Evolutionary conservation across 2,888 invertebrate genomes (phyloP), one percentile per base, ranked within the genome.

Genomic region (Ochlodes sylvanus): DNA sequence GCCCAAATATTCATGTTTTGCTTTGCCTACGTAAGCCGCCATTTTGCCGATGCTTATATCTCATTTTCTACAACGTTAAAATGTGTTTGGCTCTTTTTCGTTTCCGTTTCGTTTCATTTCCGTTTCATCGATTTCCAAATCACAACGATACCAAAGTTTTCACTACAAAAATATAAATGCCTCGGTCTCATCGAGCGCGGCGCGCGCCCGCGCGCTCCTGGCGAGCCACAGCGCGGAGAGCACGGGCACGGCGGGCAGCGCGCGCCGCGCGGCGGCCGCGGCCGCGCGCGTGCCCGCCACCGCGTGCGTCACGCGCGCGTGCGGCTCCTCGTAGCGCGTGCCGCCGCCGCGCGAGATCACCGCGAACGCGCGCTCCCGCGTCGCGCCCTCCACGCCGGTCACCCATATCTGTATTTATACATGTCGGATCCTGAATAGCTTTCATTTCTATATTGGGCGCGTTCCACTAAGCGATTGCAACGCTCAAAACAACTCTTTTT

Each of bases 281-380:
- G 75, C 62, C 0, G 78, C 72, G 0, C 88, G 86, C 9, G 90
- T 82, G 7, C 94, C 83, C 71, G 96, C 95, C 42, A 98, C 95
- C 2, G 97, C 95, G 87, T 98, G 98, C 0, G 98, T 97, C 2
- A 91, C 87, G 70, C 96, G 94, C 71, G 96, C 96, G 75, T 95
- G 95, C 50, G 98, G 94, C 63, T 95, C 94, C 81, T 96, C 96
- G 79, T 96, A 87, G 64, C 98, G 94, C 17, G 97, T 97, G 32
- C 97, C 98, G n/a, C 98, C 98, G 63, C 97, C 96, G 7, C 95
- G 94, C 0, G 89, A 88, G 10, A 90, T 82, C 69, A 84, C 78
- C 0, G 88, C 87, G 0, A 82, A 74, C 0, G 88, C 87, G 1
- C 92, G 89, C 69, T 92, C 93, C 42, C 89, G 87, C n/a, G 76